These are phyloP conservation scores for Hydropsyche betteni DNA, from an alignment of 2,888 invertebrate genomes.

Conservation along the genomic window DNA sequence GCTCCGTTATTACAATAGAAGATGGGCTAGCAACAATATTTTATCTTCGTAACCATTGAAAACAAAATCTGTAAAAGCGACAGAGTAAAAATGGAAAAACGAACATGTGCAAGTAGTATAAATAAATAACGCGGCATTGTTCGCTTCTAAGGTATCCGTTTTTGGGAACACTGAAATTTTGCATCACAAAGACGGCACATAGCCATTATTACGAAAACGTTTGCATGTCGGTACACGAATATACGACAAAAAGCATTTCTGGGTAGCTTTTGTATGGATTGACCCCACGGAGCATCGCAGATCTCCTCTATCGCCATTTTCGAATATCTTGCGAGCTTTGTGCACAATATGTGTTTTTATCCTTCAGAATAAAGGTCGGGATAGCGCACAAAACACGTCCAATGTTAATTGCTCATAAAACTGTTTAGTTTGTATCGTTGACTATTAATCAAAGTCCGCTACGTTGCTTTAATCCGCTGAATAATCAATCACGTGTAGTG, in stretches of 20 bases:
- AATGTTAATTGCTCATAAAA: constrained; percentile 31
- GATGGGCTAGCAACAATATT: too few relatives aligned
- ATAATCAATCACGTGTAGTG: constrained; percentile 18
- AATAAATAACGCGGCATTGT: constrained; percentile 6
- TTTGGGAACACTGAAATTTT: constrained; percentile 2
- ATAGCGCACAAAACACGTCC: background rate
- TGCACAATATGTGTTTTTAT: too few relatives aligned
- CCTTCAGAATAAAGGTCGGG: too few relatives aligned
- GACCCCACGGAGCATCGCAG: background rate
- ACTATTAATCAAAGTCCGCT: constrained; percentile 17
- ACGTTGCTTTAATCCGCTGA: constrained; percentile 7
- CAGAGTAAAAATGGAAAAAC: background rate
- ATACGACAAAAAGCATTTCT: background rate
- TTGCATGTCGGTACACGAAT: background rate
- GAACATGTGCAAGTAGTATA: constrained; percentile 1
- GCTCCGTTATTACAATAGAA: too few relatives aligned
- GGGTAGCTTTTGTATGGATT: background rate
- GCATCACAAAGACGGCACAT: constrained; percentile 17
- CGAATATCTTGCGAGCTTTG: background rate
- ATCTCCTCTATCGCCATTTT: background rate
- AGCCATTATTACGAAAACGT: constrained; percentile 5
- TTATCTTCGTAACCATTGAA: too few relatives aligned
- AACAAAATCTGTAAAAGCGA: too few relatives aligned
- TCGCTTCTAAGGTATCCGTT: constrained; percentile 7
- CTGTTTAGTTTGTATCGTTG: constrained; percentile 8